phyloP scores from a whole-genome alignment of 1,140 invertebrate species.

The Procambarus virginalis region DNA sequence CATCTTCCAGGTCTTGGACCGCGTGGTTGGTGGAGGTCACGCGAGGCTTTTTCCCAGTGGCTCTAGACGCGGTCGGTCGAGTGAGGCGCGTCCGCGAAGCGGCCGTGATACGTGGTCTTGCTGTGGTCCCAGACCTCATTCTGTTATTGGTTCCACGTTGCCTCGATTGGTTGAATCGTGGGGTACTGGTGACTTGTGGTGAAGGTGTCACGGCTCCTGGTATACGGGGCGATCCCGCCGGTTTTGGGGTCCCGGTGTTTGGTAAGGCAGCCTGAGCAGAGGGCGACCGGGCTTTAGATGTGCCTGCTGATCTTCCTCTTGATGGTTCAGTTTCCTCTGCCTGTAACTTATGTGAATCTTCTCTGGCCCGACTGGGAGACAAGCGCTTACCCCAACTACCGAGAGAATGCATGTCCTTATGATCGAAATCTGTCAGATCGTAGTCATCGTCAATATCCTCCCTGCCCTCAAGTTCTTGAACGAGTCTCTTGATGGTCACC shows the following conservation, averaged over 20 bases:
- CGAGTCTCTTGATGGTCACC: slow-evolving; percentile 34
- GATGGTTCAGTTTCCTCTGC: not conserved
- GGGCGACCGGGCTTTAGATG: not conserved
- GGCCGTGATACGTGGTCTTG: not conserved
- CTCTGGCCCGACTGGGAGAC: not conserved
- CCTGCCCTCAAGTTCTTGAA: not conserved
- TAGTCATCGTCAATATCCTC: not conserved
- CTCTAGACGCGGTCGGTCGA: not conserved
- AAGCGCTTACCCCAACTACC: slow-evolving; percentile 30
- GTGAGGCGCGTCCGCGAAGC: not conserved
- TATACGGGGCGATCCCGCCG: not conserved
- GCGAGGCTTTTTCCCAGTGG: not conserved
- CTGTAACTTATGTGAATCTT: slow-evolving; percentile 6
- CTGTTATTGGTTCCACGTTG: slow-evolving; percentile 5
- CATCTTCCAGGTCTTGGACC: no score
- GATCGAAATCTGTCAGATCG: slow-evolving; percentile 5
- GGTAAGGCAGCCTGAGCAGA: not conserved
- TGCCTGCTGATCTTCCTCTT: not conserved
- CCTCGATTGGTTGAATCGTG: not conserved
- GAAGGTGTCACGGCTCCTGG: not conserved
- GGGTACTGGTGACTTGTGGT: not conserved
- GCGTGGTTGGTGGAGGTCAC: not conserved
- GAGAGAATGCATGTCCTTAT: slow-evolving; percentile 19
- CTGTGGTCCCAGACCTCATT: not conserved
- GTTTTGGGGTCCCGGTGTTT: not conserved